phyloP scores from a whole-genome alignment of 2,888 invertebrate species.

The Tupiocoris notatus region DNA sequence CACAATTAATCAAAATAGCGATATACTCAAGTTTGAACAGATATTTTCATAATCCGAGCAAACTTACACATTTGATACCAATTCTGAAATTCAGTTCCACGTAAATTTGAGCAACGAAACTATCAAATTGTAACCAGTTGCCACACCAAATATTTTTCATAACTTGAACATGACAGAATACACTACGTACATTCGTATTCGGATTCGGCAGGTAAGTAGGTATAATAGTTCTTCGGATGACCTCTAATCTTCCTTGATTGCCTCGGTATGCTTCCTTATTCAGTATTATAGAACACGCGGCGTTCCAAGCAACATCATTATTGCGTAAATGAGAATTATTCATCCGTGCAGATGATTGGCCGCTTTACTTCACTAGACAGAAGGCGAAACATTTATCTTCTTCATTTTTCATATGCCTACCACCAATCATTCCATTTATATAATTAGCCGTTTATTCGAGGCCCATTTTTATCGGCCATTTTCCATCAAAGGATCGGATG shows the following conservation, averaged over 20 bases:
- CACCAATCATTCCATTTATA: neutral
- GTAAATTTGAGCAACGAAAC: too few relatives aligned
- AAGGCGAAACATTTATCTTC: neutral
- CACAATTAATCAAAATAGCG: too few relatives aligned
- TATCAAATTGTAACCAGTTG: too few relatives aligned
- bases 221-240: neutral
- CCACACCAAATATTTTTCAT: too few relatives aligned
- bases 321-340: neutral
- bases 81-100: too few relatives aligned
- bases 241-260: neutral
- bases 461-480: neutral
- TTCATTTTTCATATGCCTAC: neutral
- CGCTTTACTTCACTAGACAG: neutral
- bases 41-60: too few relatives aligned
- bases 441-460: neutral
- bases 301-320: neutral
- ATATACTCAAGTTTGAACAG: too few relatives aligned
- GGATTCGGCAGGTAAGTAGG: too few relatives aligned
- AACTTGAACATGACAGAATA: too few relatives aligned
- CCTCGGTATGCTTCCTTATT: neutral
- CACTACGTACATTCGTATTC: too few relatives aligned
- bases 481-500: neutral
- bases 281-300: too few relatives aligned
- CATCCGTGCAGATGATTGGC: neutral
- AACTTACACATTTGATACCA: too few relatives aligned